phyloP scores from a whole-genome alignment of 2,113 vertebrate species.

The Sardina pilchardus region DNA sequence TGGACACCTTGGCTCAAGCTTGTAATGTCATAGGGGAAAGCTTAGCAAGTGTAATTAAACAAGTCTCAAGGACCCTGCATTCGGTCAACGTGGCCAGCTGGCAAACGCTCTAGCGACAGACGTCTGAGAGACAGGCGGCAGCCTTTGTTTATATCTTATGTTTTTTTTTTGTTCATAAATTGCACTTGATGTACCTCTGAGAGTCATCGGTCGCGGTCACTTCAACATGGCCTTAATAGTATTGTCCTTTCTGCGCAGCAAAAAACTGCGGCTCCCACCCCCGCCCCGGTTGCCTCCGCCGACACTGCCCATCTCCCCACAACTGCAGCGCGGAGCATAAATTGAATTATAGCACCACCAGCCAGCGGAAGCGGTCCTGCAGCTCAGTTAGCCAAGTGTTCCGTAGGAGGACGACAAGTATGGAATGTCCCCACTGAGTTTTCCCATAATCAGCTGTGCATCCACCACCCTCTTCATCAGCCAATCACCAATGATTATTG shows the following conservation, averaged over 20 bases:
- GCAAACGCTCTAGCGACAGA: neutral
- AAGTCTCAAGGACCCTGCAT: constrained; percentile 26
- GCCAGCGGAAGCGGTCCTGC: constrained; percentile 49
- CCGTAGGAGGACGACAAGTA: neutral
- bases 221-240: constrained; percentile 4
- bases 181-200: neutral
- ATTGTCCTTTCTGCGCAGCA: neutral
- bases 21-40: constrained; percentile 19
- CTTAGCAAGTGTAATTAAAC: constrained; percentile 39
- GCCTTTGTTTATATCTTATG: neutral
- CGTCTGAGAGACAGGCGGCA: neutral
- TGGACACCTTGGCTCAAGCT: constrained; percentile 27
- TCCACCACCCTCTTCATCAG: neutral
- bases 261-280: constrained; percentile 19
- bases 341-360: constrained; percentile 62
- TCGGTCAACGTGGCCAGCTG: neutral
- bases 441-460: neutral
- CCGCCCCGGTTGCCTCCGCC: neutral
- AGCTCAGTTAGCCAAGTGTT: constrained; percentile 38
- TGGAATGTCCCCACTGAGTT: neutral
- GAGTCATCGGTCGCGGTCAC: neutral
- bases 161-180: neutral
- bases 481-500: neutral
- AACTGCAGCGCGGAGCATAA: constrained; percentile 47
- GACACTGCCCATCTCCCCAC: neutral